Percentiles rank a stretch among this genome's conserved stretches.
Evolutionary conservation across 2,888 invertebrate species (phyloP).

Genomic region (Ametastegia equiseti): DNA sequence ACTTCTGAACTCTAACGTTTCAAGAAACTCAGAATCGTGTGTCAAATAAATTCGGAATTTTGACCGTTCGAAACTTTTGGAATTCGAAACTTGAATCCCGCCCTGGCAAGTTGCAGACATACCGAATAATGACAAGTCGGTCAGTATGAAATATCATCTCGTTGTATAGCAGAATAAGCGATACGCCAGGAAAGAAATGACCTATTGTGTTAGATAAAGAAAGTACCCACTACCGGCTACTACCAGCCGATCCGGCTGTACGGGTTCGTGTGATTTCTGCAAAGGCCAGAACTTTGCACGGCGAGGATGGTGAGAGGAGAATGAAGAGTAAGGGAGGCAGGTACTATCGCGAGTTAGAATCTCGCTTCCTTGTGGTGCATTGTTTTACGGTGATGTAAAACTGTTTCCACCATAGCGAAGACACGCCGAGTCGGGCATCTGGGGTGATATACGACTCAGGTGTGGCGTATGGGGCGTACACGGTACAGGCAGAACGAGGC

Average conservation of each 20-base stretch:
- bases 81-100: too few species aligned
- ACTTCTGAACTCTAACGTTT: too few species aligned
- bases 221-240: background rate
- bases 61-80: too few species aligned
- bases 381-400: conserved; percentile 43
- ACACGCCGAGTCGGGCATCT: conserved; percentile 11
- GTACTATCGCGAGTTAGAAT: conserved; percentile 17
- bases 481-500: background rate
- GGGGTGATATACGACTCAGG: conserved; percentile 41
- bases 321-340: too few species aligned
- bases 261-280: conserved; percentile 26
- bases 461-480: conserved; percentile 7
- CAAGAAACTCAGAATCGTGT: too few species aligned
- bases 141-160: background rate
- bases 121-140: background rate
- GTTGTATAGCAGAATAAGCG: background rate
- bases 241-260: background rate
- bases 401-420: conserved; percentile 9
- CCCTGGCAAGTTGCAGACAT: too few species aligned
- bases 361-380: conserved; percentile 40
- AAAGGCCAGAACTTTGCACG: background rate
- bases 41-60: too few species aligned
- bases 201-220: conserved; percentile 18
- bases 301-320: background rate
- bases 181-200: conserved; percentile 13